Percentiles rank a stretch among this genome's conserved stretches.
phyloP scores from a whole-genome alignment of 2,797 vertebrate genomes.

The Sparus aurata region DNA sequence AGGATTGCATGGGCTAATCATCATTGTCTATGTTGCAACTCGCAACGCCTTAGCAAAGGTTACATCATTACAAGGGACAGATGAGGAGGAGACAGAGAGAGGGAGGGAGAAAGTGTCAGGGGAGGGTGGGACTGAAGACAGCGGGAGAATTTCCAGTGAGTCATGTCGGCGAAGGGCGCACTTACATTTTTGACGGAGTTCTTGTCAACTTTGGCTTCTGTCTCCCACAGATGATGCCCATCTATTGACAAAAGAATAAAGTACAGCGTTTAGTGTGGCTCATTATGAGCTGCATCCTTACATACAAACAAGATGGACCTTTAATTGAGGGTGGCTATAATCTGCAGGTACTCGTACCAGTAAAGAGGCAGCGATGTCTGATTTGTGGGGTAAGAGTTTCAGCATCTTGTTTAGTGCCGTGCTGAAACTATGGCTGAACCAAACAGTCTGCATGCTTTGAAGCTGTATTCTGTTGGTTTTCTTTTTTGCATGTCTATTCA shows the following conservation, averaged over 20 bases:
- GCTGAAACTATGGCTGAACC: background rate
- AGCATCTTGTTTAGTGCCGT: background rate
- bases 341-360: background rate
- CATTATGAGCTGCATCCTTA: slow-evolving; percentile 2
- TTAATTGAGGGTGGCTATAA: slow-evolving; percentile 6
- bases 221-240: slow-evolving; percentile 98
- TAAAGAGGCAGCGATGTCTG: background rate
- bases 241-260: slow-evolving; percentile 81
- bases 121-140: slow-evolving; percentile 50
- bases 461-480: too few relatives aligned
- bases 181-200: slow-evolving; percentile 96
- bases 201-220: slow-evolving; percentile 96
- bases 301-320: background rate
- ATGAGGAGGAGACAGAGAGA: slow-evolving; percentile 63
- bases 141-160: slow-evolving; percentile 42
- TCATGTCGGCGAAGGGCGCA: slow-evolving; percentile 52
- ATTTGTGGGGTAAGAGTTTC: background rate
- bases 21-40: slow-evolving; percentile 62
- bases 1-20: slow-evolving; percentile 83
- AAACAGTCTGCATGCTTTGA: too few relatives aligned
- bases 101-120: slow-evolving; percentile 57
- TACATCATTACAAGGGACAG: slow-evolving; percentile 83
- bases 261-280: slow-evolving; percentile 12
- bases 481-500: too few relatives aligned
- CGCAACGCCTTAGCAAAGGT: slow-evolving; percentile 80